phyloP scores from a whole-genome alignment of 2,113 vertebrate genomes.

The Brachirus orientalis region DNA sequence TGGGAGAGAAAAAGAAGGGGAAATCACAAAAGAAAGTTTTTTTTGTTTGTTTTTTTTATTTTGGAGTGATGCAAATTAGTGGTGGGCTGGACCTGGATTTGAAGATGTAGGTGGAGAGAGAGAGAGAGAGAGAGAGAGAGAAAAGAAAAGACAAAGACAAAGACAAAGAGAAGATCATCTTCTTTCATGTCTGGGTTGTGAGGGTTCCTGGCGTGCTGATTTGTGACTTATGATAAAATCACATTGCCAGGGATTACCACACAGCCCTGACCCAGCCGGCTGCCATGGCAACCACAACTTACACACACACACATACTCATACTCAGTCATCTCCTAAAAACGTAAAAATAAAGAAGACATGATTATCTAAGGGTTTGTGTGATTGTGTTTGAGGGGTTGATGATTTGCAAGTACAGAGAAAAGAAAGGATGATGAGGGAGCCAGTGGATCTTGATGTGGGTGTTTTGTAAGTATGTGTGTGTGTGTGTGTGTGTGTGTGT shows the following conservation, averaged over 20 bases:
- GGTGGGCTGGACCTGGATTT: conserved; percentile 6
- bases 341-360: conserved; percentile 52
- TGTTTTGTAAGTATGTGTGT: no score
- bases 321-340: conserved; percentile 20
- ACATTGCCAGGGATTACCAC: conserved; percentile 99
- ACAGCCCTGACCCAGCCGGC: conserved; percentile 88
- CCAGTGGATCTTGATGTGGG: conserved; percentile 17
- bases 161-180: conserved; percentile 34
- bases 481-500: conserved; percentile 2
- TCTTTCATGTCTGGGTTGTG: conserved; percentile 90
- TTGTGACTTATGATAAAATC: conserved; percentile 99
- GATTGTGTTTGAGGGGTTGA: conserved; percentile 44
- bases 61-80: conserved; percentile 19
- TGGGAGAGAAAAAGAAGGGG: conserved; percentile 23
- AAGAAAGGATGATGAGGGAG: conserved; percentile 28
- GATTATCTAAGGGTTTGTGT: conserved; percentile 59
- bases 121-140: neutral
- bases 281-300: conserved; percentile 80
- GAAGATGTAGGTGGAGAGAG: conserved; percentile 5
- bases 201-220: conserved; percentile 99
- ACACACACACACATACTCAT: conserved; percentile 23
- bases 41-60: neutral
- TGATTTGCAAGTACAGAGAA: conserved; percentile 32
- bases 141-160: neutral
- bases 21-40: conserved; percentile 23